Percentiles rank a stretch among this genome's conserved stretches.
Conservation (phyloP, 2,113 vertebrate genomes). For the Heterotis niloticus region DNA sequence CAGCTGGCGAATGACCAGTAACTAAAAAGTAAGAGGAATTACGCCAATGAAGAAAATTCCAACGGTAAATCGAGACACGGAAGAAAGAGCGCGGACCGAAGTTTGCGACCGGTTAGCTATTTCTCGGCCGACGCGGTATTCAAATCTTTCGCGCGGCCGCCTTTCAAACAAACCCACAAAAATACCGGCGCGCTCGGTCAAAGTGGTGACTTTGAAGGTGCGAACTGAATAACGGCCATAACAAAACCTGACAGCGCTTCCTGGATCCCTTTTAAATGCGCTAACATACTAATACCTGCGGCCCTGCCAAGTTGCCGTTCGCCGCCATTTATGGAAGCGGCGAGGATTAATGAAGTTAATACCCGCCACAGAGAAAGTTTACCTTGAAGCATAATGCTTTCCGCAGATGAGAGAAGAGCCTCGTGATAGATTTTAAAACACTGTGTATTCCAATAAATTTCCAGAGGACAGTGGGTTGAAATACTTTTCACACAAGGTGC, state of each 20-base stretch:
- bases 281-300: conserved; percentile 24
- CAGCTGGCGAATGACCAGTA: not conserved
- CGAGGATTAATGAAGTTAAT: conserved; percentile 50
- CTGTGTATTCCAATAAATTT: conserved; percentile 69
- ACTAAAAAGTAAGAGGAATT: not conserved
- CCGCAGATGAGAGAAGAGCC: conserved; percentile 27
- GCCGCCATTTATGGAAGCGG: conserved; percentile 33
- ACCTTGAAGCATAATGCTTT: conserved; percentile 6
- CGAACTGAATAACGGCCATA: conserved; percentile 46
- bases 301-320: conserved; percentile 51
- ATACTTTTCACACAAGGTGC: conserved; percentile 74
- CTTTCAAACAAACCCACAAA: too few relatives aligned
- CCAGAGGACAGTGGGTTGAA: conserved; percentile 61
- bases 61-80: not conserved
- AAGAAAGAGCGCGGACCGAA: too few relatives aligned
- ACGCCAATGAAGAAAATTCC: not conserved
- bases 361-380: conserved; percentile 35
- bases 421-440: conserved; percentile 67
- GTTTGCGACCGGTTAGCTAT: too few relatives aligned
- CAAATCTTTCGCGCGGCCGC: too few relatives aligned
- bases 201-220: conserved; percentile 39
- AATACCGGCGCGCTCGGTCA: not conserved
- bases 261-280: too few relatives aligned
- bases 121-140: too few relatives aligned
- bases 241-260: conserved; percentile 31